Evolutionary conservation across 2,888 invertebrate genomes (phyloP), one percentile per base, ranked within the genome.

Genomic region (Anticlea derivata): DNA sequence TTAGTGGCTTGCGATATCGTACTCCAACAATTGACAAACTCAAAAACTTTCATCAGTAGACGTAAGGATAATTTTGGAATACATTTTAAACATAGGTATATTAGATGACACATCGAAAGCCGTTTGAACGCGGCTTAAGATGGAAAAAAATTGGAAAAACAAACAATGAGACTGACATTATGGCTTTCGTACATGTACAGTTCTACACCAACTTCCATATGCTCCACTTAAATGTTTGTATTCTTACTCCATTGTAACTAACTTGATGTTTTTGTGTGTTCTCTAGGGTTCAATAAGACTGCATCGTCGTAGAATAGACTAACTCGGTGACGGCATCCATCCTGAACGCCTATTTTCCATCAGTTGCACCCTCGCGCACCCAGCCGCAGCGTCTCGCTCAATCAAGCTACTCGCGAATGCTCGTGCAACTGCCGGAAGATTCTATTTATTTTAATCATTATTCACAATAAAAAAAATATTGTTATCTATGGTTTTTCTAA

Each of bases 371-470:
- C 68, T 24, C 38, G 65, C 72, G 66, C 72, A 24, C 24, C 38
- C 17, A 17, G 17, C 17, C 4, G n/a, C n/a, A 20, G 31, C 41
- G 8, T 13, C 11, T 13, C 7, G 8, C 12, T 27, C 24, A n/a
- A 26, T 39, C 26, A 39, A 63, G 56, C 65, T 37, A 66, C 62
- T 63, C 60, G 57, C 47, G 55, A 57, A 44, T 30, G 35, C 66
- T 64, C 63, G 80, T 86, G 84, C 80, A 88, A 86, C 86, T 89
- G 89, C 86, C 89, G 89, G 89, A 90, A 90, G 89, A 89, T 78
- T 55, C 26, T 77, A 78, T 78, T 78, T 81, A 80, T 80, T 80
- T 56, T 70, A 72, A 71, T 67, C 10, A 27, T 35, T 27, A 29
- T 20, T 33, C 5, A 30, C 10, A 47, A 40, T 50, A 53, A 50